Evolutionary conservation across 1,140 invertebrate species (phyloP).

Genomic region (Diplogasteroides magnus): DNA sequence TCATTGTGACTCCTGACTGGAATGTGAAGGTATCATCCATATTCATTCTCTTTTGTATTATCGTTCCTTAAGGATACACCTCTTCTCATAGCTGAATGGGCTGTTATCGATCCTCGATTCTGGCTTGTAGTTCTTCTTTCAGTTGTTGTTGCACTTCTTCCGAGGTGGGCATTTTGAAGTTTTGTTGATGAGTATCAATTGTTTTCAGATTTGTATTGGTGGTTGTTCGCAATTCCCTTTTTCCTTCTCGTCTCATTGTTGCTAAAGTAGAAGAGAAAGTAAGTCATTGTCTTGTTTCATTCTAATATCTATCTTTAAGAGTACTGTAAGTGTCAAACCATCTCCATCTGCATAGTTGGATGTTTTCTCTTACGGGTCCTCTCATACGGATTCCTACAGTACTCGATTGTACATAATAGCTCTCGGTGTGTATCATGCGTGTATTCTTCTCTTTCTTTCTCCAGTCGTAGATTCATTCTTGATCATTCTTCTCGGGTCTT

Average conservation of each 20-base stretch:
- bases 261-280: background rate
- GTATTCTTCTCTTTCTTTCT: background rate
- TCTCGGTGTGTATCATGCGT: slow-evolving; percentile 7
- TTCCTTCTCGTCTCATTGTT: background rate
- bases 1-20: slow-evolving; percentile 26
- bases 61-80: slow-evolving; percentile 24
- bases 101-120: slow-evolving; percentile 14
- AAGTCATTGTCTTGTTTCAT: no score
- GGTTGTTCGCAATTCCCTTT: background rate
- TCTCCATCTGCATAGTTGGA: no score
- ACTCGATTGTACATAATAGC: slow-evolving; percentile 6
- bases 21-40: background rate
- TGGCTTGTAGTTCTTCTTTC: slow-evolving; percentile 23
- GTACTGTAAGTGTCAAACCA: no score
- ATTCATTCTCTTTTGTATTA: background rate
- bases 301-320: no score
- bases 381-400: background rate
- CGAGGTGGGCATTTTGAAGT: background rate
- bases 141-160: background rate
- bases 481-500: background rate
- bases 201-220: background rate
- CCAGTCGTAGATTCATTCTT: background rate
- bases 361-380: no score
- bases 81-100: slow-evolving; percentile 17
- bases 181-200: background rate